A percentile compares a stretch with the other conserved stretches of the same genome.
Evolutionary conservation across 2,888 invertebrate genomes (phyloP).

Genomic region (Disparrhopalites patrizii): DNA sequence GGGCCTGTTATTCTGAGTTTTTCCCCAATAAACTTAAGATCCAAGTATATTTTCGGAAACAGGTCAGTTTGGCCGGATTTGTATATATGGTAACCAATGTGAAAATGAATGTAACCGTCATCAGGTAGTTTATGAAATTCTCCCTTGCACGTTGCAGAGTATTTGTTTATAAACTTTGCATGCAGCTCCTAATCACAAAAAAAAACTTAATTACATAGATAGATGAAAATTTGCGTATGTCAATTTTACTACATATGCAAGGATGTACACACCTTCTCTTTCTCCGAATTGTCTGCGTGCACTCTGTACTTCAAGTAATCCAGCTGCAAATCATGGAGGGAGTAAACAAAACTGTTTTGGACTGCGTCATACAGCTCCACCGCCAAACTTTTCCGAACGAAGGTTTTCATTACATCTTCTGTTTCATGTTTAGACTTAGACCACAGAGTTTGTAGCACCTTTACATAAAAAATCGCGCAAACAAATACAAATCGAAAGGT

Average conservation of each 20-base stretch:
- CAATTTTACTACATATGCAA: neutral
- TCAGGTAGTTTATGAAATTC: slow-evolving; percentile 61
- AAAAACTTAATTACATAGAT: neutral
- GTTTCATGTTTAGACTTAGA: slow-evolving; percentile 54
- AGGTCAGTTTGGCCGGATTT: slow-evolving; percentile 54
- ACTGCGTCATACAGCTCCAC: slow-evolving; percentile 62
- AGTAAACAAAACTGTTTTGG: slow-evolving; percentile 62
- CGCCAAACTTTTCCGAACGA: slow-evolving; percentile 65
- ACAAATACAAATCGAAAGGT: slow-evolving; percentile 14
- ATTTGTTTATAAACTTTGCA: slow-evolving; percentile 59
- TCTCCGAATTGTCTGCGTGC: neutral
- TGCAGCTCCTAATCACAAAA: slow-evolving; percentile 56
- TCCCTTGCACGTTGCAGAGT: slow-evolving; percentile 55
- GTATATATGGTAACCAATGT: slow-evolving; percentile 67
- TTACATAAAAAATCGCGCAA: no score
- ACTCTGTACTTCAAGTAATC: slow-evolving; percentile 57
- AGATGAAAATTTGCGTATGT: neutral
- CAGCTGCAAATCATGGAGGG: slow-evolving; percentile 66
- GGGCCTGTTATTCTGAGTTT: slow-evolving; percentile 66
- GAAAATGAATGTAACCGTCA: slow-evolving; percentile 69
- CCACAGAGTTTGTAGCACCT: slow-evolving; percentile 58
- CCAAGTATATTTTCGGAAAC: slow-evolving; percentile 61
- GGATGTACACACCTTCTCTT: slow-evolving; percentile 5
- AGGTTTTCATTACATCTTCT: slow-evolving; percentile 61
- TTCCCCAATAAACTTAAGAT: slow-evolving; percentile 66